Evolutionary conservation across 2,888 invertebrate species (phyloP).

Genomic region (Taenaris catops): DNA sequence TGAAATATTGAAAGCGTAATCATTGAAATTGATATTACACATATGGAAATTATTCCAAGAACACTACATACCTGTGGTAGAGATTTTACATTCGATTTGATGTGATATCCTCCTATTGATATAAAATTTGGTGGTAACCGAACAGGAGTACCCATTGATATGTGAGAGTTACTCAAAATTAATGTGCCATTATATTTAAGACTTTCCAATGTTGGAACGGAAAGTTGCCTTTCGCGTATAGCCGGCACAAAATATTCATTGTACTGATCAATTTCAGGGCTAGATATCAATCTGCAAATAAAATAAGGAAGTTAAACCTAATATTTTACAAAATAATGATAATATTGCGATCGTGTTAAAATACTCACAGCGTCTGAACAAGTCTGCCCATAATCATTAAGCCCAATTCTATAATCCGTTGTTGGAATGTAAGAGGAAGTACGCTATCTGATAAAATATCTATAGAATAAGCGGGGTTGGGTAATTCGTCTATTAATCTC

Average conservation of each 20-base stretch:
- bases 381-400: conserved; percentile 3
- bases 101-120: conserved; percentile 3
- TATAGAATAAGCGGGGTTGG: conserved; percentile 33
- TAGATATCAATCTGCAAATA: no score
- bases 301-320: no score
- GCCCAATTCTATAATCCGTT: conserved; percentile 19
- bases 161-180: conserved; percentile 1
- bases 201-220: no score
- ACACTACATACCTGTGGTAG: no score
- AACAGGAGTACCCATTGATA: not conserved
- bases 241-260: no score
- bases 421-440: conserved; percentile 21
- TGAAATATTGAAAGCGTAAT: conserved; percentile 14
- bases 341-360: no score
- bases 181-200: not conserved
- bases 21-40: no score
- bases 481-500: conserved; percentile 30
- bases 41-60: no score
- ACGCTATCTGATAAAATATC: conserved; percentile 11
- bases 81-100: not conserved
- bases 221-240: no score
- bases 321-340: not conserved
- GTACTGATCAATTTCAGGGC: no score
- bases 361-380: conserved; percentile 7
- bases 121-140: conserved; percentile 1